A percentile compares a stretch with the other conserved stretches of the same genome.
These are phyloP conservation scores for Busseola fusca DNA, from an alignment of 2,888 invertebrate genomes.

Conservation along the genomic window DNA sequence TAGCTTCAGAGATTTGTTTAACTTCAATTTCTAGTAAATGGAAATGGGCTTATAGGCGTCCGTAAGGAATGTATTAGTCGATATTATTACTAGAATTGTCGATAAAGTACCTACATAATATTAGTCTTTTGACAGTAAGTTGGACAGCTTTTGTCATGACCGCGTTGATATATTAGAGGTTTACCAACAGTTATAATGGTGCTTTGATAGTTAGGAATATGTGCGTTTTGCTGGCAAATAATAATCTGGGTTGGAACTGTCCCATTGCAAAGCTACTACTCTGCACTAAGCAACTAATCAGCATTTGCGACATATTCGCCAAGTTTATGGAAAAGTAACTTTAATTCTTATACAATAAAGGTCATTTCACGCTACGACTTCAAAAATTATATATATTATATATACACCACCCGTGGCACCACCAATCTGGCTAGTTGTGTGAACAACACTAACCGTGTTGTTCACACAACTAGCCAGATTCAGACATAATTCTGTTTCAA, in stretches of 20 bases:
- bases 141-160: slow-evolving; percentile 23
- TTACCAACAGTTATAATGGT: not conserved
- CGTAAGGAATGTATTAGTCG: not conserved
- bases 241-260: not conserved
- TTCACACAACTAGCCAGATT: slow-evolving; percentile 34
- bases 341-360: no score
- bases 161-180: not conserved
- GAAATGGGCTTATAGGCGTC: slow-evolving; percentile 23
- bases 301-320: no score
- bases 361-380: no score
- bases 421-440: no score
- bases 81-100: slow-evolving; percentile 9
- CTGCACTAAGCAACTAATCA: no score
- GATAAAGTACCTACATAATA: slow-evolving; percentile 18
- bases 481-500: slow-evolving; percentile 29
- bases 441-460: no score
- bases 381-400: no score
- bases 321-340: no score
- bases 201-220: not conserved
- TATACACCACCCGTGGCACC: not conserved
- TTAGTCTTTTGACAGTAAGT: not conserved
- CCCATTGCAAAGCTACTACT: no score
- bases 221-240: not conserved
- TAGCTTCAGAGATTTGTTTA: slow-evolving; percentile 15
- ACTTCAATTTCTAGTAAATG: slow-evolving; percentile 29